Evolutionary conservation across 2,113 vertebrate genomes (phyloP).

Genomic region (Jacana jacana): DNA sequence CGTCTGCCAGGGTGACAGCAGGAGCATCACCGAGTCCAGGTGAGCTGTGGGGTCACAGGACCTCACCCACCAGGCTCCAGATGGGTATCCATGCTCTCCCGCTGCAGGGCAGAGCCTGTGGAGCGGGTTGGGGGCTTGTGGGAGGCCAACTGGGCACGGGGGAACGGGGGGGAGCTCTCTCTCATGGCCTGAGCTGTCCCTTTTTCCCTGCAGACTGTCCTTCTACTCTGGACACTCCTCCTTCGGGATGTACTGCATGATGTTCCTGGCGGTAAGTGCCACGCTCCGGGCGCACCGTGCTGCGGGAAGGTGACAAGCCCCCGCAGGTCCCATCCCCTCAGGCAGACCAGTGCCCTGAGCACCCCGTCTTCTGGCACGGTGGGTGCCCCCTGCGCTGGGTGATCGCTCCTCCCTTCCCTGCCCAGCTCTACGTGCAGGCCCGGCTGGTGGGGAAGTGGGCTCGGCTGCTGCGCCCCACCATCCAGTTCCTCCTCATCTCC

Average conservation of each 20-base stretch:
- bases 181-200: background rate
- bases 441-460: slow-evolving; percentile 88
- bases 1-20: slow-evolving; percentile 82
- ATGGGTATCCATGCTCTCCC: accelerated
- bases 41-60: background rate
- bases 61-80: background rate
- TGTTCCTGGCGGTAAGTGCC: slow-evolving; percentile 90
- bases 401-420: background rate
- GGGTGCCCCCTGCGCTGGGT: background rate
- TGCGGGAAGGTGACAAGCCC: accelerated
- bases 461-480: slow-evolving; percentile 87
- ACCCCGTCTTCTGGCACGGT: accelerated
- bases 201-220: slow-evolving; percentile 79
- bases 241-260: slow-evolving; percentile 98
- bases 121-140: background rate
- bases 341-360: accelerated
- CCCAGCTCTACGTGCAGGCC: slow-evolving; percentile 91
- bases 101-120: background rate
- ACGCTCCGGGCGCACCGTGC: accelerated
- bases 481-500: slow-evolving; percentile 92
- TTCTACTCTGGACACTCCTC: slow-evolving; percentile 98
- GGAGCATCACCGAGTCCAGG: slow-evolving; percentile 89
- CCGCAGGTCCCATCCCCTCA: accelerated
- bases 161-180: accelerated
- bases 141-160: background rate